These are phyloP conservation scores for Latheticus oryzae DNA, from an alignment of 2,888 invertebrate species.

Conservation along the genomic window DNA sequence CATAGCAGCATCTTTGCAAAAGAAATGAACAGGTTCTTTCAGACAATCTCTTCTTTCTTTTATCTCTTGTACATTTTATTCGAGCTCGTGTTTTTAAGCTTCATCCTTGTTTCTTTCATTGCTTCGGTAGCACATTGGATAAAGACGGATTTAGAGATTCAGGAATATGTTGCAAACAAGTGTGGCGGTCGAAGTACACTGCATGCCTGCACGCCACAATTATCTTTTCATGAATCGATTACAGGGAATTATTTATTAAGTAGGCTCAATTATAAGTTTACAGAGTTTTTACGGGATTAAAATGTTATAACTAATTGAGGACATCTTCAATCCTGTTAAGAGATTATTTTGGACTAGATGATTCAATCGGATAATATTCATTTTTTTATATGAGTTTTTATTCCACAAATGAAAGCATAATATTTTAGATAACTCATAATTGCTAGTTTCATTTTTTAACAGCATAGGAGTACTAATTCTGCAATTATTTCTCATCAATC, in stretches of 20 bases:
- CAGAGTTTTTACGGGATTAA: constrained; percentile 45
- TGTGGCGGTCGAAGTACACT: constrained; percentile 46
- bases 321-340: constrained; percentile 5
- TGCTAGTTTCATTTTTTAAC: too few species aligned
- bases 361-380: too few species aligned
- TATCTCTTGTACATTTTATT: constrained; percentile 49
- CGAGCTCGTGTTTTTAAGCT: constrained; percentile 31
- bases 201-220: constrained; percentile 56
- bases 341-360: constrained; percentile 26
- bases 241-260: constrained; percentile 59
- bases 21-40: constrained; percentile 59
- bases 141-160: constrained; percentile 42
- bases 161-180: constrained; percentile 46
- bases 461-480: too few species aligned
- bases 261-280: constrained; percentile 54
- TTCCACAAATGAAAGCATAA: too few species aligned
- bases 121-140: constrained; percentile 35
- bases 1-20: constrained; percentile 54
- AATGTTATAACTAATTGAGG: constrained; percentile 24
- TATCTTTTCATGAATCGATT: constrained; percentile 61
- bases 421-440: too few species aligned
- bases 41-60: constrained; percentile 57
- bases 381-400: too few species aligned
- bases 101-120: constrained; percentile 38
- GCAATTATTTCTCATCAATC: too few species aligned